A percentile compares a stretch with the other conserved stretches of the same genome.
Conservation (phyloP, 1,140 invertebrate species). For the Diploscapter pachys region DNA sequence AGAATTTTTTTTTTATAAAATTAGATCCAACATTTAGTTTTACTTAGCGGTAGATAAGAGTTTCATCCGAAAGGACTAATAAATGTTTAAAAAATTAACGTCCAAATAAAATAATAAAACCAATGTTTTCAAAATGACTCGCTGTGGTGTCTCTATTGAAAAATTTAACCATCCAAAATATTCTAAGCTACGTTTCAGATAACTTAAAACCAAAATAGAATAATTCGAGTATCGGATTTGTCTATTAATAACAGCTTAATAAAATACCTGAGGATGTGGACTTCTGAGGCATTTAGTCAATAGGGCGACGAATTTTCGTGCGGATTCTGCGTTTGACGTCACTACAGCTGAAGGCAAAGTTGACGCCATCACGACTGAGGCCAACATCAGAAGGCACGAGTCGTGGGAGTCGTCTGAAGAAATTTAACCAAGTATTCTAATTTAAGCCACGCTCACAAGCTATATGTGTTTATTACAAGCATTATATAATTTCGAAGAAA, state of each 20-base stretch:
- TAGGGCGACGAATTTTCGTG: conserved; percentile 11
- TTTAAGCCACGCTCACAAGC: background rate
- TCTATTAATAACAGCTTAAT: conserved; percentile 5
- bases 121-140: conserved; percentile 1
- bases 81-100: no score
- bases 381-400: conserved; percentile 14
- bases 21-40: no score
- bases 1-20: no score
- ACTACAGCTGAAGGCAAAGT: conserved; percentile 12
- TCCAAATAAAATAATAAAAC: no score
- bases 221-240: conserved; percentile 4
- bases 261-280: conserved; percentile 15
- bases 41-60: no score
- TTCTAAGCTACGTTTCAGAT: conserved; percentile 7
- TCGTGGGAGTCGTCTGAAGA: background rate
- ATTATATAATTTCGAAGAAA: background rate
- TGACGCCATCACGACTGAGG: conserved; percentile 14
- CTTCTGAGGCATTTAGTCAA: conserved; percentile 18
- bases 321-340: conserved; percentile 15
- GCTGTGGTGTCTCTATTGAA: background rate
- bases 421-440: background rate
- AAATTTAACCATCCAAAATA: background rate
- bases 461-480: background rate
- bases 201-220: conserved; percentile 3
- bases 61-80: no score